Base-by-base conservation (phyloP, 2,797 vertebrate species). In the Monodelphis domestica region DNA sequence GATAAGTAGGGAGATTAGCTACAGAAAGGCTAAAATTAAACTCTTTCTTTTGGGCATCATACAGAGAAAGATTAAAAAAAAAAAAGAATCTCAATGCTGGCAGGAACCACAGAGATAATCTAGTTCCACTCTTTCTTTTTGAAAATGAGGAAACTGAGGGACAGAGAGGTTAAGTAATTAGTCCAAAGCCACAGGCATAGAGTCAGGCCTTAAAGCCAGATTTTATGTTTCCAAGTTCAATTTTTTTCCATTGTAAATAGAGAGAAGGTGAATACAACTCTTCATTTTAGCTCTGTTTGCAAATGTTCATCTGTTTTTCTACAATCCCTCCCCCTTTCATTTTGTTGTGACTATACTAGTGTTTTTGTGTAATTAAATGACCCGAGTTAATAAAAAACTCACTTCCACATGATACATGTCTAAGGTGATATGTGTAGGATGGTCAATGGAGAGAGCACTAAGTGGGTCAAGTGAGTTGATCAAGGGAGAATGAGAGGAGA, bases 201-300 rank as follows among this genome's bases (percentile, higher is more conserved):
- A 93, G 56, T 26, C 54, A 94, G 56, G 21, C 94, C 50, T 91
- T 57, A 92, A 95, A 95, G 3, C 0, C 57, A 93, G 56, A 92
- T 89, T 95, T 93, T 89, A 54, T 94, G 17, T 89, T 24, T 90
- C 94, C 26, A 92, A 92, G 93, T 45, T 10, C 38, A 93, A 0
- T 90, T 45, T 29, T 93, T 70, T 59, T 29, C 38, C 38, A 78
- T 21, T 4, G 24, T 3, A 45, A 63, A 70, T 21, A 70, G 45
- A 78, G 7, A 78, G 17, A 45, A 45, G 38, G 38, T 45, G 70
- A 70, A 38, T 70, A 45, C 5, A 24, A 38, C 17, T 9, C 38
- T 7, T 78, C 78, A 70, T 70, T 78, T 78, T 78, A 45, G n/a
- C 21, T 70, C 45, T 78, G 38, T 45, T 78, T 63, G 70, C 70